Evolutionary conservation across 2,888 invertebrate genomes (phyloP).

Genomic region (Patella pellucida): DNA sequence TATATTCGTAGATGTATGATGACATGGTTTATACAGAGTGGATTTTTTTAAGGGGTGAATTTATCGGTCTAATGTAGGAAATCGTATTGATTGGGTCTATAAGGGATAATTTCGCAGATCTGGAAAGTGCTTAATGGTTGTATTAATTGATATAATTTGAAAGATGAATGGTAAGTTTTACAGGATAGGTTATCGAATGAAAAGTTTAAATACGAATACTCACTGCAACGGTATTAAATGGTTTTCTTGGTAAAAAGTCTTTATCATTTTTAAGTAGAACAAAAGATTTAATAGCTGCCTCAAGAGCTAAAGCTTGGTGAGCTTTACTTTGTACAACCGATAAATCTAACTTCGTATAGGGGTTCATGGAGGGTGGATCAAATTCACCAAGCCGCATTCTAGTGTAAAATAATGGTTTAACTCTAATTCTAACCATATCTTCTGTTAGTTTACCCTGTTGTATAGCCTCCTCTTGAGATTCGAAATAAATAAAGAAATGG

Average conservation of each 20-base stretch:
- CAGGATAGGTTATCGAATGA: no score
- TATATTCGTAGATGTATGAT: no score
- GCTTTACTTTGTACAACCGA: conserved; percentile 42
- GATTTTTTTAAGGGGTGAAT: no score
- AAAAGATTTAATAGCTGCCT: conserved; percentile 55
- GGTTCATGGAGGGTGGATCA: conserved; percentile 61
- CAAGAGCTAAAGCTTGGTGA: conserved; percentile 41
- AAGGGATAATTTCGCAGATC: no score
- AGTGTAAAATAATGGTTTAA: conserved; percentile 59
- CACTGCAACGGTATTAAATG: conserved; percentile 39
- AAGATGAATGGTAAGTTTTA: no score
- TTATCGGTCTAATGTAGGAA: no score
- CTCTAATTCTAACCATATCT: conserved; percentile 41
- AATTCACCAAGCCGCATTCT: conserved; percentile 64
- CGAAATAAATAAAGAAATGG: neutral
- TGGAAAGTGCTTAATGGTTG: no score
- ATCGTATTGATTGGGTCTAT: no score
- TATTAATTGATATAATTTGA: no score
- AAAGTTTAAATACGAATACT: neutral
- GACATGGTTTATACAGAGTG: no score
- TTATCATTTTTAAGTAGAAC: conserved; percentile 54
- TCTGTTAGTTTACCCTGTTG: conserved; percentile 42
- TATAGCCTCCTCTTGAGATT: conserved; percentile 39
- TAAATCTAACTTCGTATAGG: conserved; percentile 47
- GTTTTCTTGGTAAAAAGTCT: conserved; percentile 36